Evolutionary conservation across 2,888 invertebrate genomes (phyloP).

Genomic region (Tenthredo scrophulariae): DNA sequence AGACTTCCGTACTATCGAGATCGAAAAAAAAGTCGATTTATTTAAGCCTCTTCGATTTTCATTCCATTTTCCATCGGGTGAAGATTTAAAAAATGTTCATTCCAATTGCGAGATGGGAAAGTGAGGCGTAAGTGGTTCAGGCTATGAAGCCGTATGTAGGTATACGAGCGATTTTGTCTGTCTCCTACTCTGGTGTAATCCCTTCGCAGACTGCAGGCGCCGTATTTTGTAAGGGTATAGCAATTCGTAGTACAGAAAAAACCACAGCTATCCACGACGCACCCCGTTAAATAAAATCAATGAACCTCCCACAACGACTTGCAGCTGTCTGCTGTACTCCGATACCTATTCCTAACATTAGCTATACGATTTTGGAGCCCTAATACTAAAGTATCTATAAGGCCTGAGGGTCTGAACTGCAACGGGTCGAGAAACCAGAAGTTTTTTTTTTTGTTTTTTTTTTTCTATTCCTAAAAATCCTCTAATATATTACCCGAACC

Average conservation of each 20-base stretch:
- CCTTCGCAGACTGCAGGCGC: slow-evolving; percentile 39
- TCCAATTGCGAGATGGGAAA: background rate
- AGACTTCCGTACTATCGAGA: no score
- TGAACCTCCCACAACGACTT: slow-evolving; percentile 46
- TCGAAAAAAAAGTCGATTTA: no score
- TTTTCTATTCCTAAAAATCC: slow-evolving; percentile 20
- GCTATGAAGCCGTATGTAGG: slow-evolving; percentile 33
- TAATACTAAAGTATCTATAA: slow-evolving; percentile 5
- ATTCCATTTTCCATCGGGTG: background rate
- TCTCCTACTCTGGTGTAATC: slow-evolving; percentile 29
- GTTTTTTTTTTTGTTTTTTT: background rate
- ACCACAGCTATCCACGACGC: background rate
- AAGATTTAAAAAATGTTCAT: background rate
- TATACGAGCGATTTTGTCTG: slow-evolving; percentile 37
- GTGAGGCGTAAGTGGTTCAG: background rate
- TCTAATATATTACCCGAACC: slow-evolving; percentile 31
- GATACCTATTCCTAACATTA: background rate
- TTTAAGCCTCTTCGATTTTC: background rate
- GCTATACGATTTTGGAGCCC: background rate
- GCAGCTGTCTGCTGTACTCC: slow-evolving; percentile 43
- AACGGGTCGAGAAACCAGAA: background rate
- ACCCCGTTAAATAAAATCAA: slow-evolving; percentile 46
- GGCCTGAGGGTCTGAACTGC: background rate
- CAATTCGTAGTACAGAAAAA: background rate
- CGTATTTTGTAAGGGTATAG: background rate